Evolutionary conservation across 2,888 invertebrate species (phyloP), one percentile per base, ranked within the genome.

Genomic region (Pollenia angustigena): DNA sequence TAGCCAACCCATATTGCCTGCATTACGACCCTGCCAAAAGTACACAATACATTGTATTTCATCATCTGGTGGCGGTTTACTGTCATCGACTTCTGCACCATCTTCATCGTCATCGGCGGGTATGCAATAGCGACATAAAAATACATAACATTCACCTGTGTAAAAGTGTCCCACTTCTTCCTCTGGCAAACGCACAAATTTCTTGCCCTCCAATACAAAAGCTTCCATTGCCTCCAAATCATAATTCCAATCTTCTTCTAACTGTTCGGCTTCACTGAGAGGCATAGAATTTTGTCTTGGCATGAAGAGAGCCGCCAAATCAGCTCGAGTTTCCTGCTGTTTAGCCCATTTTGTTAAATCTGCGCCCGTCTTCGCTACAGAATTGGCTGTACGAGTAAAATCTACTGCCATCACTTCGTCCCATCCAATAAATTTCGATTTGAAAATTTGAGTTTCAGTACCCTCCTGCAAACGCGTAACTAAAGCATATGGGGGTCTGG

Each of bases 331-430:
- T 92, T 98, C 97, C 93, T 98, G 98, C 89, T 97, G 95, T 88
- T 95, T 96, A 0, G 98, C 98, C 98, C 98, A 98, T 93, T 97
- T 96, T 11, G 96, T 97, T 87, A 99, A 95, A 94, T 99, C 99
- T 0, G 98, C 99, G 14, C 99, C 99, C 16, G 99, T 98, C 91
- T 98, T 96, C 54, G 97, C 97, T 0, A 99, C 99, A 0, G 99
- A 99, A 92, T 98, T 99, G 0, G 99, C 99, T 0, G 99, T 99
- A 88, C 99, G 95, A 0, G 99, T 99, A 93, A 98, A 99, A 94
- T 99, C 99, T 9, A 99, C 99, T 0, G 98, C 99, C 90, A 99
- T 98, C 18, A 99, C 98, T 94, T 99, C 99, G 92, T 99, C 99
- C 99, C 99, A 99, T 10, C 98, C 99, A 66, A 95, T 94, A 94